Conservation (phyloP, 1,140 invertebrate species). For the Venustaconcha ellipsiformis region DNA sequence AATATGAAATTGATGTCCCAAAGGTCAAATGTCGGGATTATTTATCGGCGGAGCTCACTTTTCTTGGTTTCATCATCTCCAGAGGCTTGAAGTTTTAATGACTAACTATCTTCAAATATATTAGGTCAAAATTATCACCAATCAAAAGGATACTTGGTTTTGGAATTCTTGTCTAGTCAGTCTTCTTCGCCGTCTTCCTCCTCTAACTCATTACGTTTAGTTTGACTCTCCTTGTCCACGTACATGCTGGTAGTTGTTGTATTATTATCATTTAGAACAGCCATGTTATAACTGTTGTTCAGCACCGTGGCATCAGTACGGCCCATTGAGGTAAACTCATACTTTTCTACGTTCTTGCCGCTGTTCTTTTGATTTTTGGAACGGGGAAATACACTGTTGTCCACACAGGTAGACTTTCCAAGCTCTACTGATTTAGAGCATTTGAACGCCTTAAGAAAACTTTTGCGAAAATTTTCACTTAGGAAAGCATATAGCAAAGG, state of each 20-base stretch:
- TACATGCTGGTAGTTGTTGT: constrained; percentile 23
- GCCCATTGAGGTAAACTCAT: constrained; percentile 36
- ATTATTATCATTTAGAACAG: constrained; percentile 6
- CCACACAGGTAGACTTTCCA: constrained; percentile 76
- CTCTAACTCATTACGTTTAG: constrained; percentile 25
- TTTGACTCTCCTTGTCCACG: constrained; percentile 42
- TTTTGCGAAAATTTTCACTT: constrained; percentile 82
- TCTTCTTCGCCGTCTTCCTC: not conserved
- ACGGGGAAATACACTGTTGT: constrained; percentile 89
- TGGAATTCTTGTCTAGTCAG: too few relatives aligned
- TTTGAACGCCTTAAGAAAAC: constrained; percentile 81
- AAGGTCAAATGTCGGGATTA: too few relatives aligned
- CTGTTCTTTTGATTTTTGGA: constrained; percentile 25
- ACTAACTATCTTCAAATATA: too few relatives aligned
- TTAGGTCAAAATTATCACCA: too few relatives aligned
- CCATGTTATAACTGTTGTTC: constrained; percentile 9
- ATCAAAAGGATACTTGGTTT: too few relatives aligned
- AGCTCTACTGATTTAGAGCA: constrained; percentile 59
- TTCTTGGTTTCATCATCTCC: too few relatives aligned
- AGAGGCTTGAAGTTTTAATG: too few relatives aligned
- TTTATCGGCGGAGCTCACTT: too few relatives aligned
- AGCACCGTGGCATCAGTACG: constrained; percentile 24
- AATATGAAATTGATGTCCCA: too few relatives aligned
- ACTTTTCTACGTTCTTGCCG: constrained; percentile 23
- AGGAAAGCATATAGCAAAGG: constrained; percentile 85